Base-by-base conservation (phyloP, 2,888 invertebrate genomes). In the Hirtodrosophila histrioides region DNA sequence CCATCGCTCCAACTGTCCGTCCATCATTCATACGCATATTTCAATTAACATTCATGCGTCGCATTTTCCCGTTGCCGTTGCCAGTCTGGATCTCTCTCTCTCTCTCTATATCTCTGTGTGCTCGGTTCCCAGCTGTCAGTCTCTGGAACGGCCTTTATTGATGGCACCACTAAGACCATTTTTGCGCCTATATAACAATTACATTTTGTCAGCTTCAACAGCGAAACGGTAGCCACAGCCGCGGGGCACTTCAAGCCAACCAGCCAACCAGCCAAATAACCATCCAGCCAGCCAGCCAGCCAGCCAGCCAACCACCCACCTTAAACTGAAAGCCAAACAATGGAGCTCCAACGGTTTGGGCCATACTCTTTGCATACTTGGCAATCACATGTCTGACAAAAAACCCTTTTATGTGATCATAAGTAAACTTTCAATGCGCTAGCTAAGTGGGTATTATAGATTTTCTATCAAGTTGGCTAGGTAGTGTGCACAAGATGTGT, bases 21-120 rank as follows among this genome's bases (percentile, higher is more conserved):
- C 86, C 82, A 82, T 82, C 82, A 79, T 69, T 82, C 82, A 86
- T 82, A 86, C 82, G 82, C 82, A 82, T 82, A 86, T 82, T 82
- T 82, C 82, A 82, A 82, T 82, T 82, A 83, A 82, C 86, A 82
- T 82, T 82, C 84, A 84, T 71, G 78, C 74, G 67, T 70, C 69
- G 81, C 71, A 68, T 66, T 79, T 84, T 76, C 68, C 80, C 69
- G 70, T 78, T 75, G 58, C 80, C 69, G 70, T 78, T 75, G 58
- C 50, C 54, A 49, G 53, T 65, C 57, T 43, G 43, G 57, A 17
- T 17, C 29, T 66, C 49, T 51, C 44, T 9, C 24, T 70, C 55
- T 33, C 50, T 10, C 35, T 31, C 10, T 3, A 3, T 24, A 31
- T 37, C 10, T 3, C 4, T 24, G 33, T 37, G 53, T 37, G 50